Conservation (phyloP, 1,140 invertebrate genomes). For the Piezodorus guildinii region DNA sequence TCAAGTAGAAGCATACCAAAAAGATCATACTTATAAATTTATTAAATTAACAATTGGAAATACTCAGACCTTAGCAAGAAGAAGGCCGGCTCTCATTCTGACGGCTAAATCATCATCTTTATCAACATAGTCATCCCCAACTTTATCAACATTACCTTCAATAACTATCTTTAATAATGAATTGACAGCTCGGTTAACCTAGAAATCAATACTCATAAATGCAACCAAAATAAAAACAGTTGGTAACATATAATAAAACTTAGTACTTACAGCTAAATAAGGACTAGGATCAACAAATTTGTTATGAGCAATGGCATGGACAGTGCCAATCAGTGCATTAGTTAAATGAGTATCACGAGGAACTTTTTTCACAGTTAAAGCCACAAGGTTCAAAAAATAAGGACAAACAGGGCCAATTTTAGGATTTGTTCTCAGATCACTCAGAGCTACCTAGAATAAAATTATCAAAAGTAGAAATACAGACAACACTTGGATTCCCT, state of each 20-base stretch:
- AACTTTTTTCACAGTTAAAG: slow-evolving; percentile 23
- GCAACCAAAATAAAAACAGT: not conserved
- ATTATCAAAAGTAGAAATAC: not conserved
- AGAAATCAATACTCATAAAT: slow-evolving; percentile 2
- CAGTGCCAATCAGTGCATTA: slow-evolving; percentile 24
- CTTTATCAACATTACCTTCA: slow-evolving; percentile 24
- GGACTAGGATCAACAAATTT: slow-evolving; percentile 26
- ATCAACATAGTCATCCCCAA: slow-evolving; percentile 7
- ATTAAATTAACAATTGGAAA: too few relatives aligned
- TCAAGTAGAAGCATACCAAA: too few relatives aligned
- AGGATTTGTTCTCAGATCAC: slow-evolving; percentile 24
- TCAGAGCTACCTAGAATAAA: slow-evolving; percentile 24
- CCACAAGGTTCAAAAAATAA: slow-evolving; percentile 27
- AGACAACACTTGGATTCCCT: too few relatives aligned
- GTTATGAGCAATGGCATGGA: slow-evolving; percentile 26
- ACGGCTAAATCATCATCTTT: slow-evolving; percentile 26
- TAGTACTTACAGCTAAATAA: slow-evolving; percentile 26
- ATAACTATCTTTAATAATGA: slow-evolving; percentile 26
- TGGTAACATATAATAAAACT: not conserved
- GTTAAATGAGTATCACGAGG: slow-evolving; percentile 23
- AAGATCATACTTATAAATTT: too few relatives aligned
- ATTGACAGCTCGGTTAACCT: slow-evolving; percentile 26
- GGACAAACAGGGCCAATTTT: slow-evolving; percentile 25
- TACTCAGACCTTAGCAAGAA: slow-evolving; percentile 24
- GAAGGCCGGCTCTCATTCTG: slow-evolving; percentile 23